These are phyloP conservation scores for Alloplasta piceator DNA, from an alignment of 2,888 invertebrate species.

Conservation along the genomic window DNA sequence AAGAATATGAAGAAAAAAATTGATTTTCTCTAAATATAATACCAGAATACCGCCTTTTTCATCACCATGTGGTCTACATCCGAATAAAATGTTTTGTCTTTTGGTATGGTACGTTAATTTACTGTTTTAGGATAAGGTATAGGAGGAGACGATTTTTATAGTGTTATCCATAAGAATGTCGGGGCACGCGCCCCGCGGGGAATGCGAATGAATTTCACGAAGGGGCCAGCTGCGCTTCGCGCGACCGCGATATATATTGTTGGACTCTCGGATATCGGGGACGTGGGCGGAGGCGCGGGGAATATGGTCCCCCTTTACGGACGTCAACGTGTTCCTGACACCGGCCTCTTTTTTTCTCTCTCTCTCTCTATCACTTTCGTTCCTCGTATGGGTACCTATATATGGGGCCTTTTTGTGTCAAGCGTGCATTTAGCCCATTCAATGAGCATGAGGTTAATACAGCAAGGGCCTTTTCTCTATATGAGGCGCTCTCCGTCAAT, in stretches of 20 bases:
- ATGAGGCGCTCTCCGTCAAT: too few species aligned
- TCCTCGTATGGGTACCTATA: slow-evolving; percentile 15
- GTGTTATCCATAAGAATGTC: slow-evolving; percentile 51
- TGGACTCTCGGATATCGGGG: slow-evolving; percentile 53
- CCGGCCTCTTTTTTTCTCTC: slow-evolving; percentile 48
- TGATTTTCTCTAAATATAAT: too few species aligned
- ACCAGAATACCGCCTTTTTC: too few species aligned
- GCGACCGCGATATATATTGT: slow-evolving; percentile 41
- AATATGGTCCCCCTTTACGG: slow-evolving; percentile 52
- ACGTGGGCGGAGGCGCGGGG: slow-evolving; percentile 50
- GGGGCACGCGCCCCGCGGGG: slow-evolving; percentile 77
- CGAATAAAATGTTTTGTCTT: too few species aligned
- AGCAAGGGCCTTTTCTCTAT: slow-evolving; percentile 33
- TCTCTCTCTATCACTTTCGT: slow-evolving; percentile 24
- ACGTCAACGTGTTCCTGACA: slow-evolving; percentile 62
- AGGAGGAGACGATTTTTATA: slow-evolving; percentile 55
- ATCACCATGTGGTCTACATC: too few species aligned
- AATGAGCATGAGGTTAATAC: slow-evolving; percentile 51
- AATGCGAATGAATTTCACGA: slow-evolving; percentile 80
- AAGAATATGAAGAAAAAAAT: too few species aligned
- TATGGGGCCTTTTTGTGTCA: slow-evolving; percentile 60
- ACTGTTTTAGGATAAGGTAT: slow-evolving; percentile 13
- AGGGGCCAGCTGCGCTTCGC: slow-evolving; percentile 75
- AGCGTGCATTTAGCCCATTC: slow-evolving; percentile 57
- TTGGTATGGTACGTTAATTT: not conserved